Conservation (phyloP, 1,140 invertebrate species). For the Drosophila ironensis region DNA sequence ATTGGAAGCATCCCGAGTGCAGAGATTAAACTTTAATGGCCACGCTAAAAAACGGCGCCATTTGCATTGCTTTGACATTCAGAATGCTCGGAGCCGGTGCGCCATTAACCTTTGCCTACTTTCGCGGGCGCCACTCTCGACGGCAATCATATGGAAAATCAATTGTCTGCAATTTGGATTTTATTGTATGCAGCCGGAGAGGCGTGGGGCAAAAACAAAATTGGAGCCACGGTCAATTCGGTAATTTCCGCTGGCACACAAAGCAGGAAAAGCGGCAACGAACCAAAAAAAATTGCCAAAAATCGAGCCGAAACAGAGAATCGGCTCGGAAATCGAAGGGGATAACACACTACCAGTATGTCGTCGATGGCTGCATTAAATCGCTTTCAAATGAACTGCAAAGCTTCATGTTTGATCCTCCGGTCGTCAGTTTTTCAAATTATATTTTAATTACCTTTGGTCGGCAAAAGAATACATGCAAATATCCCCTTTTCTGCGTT, state of each 20-base stretch:
- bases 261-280: conserved; percentile 5
- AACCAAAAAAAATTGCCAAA: conserved; percentile 4
- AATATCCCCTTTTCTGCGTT: too few relatives aligned
- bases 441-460: too few relatives aligned
- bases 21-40: conserved; percentile 36
- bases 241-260: conserved; percentile 67
- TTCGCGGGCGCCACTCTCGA: conserved; percentile 22
- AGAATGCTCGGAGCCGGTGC: background rate
- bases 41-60: conserved; percentile 2
- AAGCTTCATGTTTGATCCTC: too few relatives aligned
- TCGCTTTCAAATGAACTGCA: too few relatives aligned
- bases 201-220: conserved; percentile 29
- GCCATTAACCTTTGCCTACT: conserved; percentile 71
- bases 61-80: conserved; percentile 68
- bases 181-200: conserved; percentile 58
- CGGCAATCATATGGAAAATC: conserved; percentile 73
- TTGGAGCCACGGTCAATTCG: conserved; percentile 80
- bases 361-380: too few relatives aligned
- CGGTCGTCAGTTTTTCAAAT: too few relatives aligned
- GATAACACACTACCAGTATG: background rate
- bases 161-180: conserved; percentile 79
- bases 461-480: too few relatives aligned
- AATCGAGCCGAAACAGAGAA: background rate
- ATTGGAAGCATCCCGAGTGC: conserved; percentile 22
- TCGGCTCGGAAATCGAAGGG: background rate